Base-by-base conservation (phyloP, 2,113 vertebrate species). In the Nesoenas mayeri region DNA sequence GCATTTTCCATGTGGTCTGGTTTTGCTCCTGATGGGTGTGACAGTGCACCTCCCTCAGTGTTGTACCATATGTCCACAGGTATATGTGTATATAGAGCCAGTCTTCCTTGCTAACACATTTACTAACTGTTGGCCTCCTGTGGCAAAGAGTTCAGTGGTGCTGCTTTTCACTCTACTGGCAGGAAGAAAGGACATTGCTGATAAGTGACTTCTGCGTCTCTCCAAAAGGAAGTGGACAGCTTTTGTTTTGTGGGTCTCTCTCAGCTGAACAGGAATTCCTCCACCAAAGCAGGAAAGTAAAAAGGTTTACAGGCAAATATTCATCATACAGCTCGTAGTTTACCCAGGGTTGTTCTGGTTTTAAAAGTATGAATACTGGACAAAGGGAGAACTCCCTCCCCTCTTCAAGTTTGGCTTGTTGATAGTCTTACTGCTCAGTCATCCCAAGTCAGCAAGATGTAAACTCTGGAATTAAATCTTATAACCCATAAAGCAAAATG, bases 241-340 rank as follows among this genome's bases (percentile, higher is more conserved):
- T 96, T 92, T 72, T 91, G 72, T 89, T 96, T 90, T 96, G 53
- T 24, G 75, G 42, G 69, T 80, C 75, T 87, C 15, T 89, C 29
- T 34, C 56, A 91, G 70, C 42, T 97, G 72, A 57, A 79, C 40
- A 86, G 89, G 75, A 96, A 73, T 78, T 48, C 53, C 14, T 86
- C 53, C 44, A 42, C 85, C 61, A 89, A 93, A 95, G 95, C 65
- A 91, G 50, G 72, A 94, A 94, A 86, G 42, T 65, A 73, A 86
- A 96, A 82, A 89, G 28, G 16, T 62, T 89, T 94, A 25, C 29
- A 88, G 86, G 87, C 89, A 97, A 79, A 66, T 22, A 4, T 85
- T 93, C 71, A 18, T 89, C 40, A 5, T 56, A 15, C 24, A 65
- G 22, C 29, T 88, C 69, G 79, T 95, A 70, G 54, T 86, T 90